phyloP scores from a whole-genome alignment of 2,113 vertebrate genomes.

The Burhinus bistriatus region DNA sequence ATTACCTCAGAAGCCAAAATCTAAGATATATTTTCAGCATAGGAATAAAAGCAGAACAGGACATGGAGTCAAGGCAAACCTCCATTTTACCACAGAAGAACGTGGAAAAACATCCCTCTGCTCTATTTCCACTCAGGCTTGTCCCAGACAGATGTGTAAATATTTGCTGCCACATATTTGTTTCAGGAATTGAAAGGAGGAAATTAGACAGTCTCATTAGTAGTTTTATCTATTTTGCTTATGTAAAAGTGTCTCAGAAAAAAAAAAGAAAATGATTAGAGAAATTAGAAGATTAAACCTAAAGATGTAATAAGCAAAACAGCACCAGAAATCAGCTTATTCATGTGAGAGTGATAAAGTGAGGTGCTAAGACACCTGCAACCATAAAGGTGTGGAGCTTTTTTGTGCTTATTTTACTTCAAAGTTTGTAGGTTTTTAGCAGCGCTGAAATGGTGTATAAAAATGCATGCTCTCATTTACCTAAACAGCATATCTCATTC shows the following conservation, averaged over 20 bases:
- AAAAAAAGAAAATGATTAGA: not conserved
- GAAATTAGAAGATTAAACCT: not conserved
- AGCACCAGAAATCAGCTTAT: not conserved
- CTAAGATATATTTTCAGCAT: not conserved
- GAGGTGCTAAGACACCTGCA: not conserved
- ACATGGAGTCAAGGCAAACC: not conserved
- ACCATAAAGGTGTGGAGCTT: not conserved
- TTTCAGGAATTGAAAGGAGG: not conserved
- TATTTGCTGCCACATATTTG: not conserved
- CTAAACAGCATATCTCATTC: not conserved
- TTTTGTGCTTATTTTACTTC: not conserved
- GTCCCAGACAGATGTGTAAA: not conserved
- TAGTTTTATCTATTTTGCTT: constrained; percentile 6
- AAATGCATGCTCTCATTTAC: not conserved
- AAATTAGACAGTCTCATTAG: not conserved
- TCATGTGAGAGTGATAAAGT: not conserved
- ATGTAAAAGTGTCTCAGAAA: not conserved
- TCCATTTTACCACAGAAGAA: not conserved
- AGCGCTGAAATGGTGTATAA: not conserved
- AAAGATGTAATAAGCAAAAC: not conserved
- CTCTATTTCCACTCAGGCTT: not conserved
- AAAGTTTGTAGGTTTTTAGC: not conserved
- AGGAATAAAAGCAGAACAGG: not conserved
- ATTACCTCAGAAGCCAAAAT: not conserved
- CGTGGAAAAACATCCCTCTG: not conserved